Conservation (phyloP, 2,113 vertebrate genomes). For the Eulemur macaco region DNA sequence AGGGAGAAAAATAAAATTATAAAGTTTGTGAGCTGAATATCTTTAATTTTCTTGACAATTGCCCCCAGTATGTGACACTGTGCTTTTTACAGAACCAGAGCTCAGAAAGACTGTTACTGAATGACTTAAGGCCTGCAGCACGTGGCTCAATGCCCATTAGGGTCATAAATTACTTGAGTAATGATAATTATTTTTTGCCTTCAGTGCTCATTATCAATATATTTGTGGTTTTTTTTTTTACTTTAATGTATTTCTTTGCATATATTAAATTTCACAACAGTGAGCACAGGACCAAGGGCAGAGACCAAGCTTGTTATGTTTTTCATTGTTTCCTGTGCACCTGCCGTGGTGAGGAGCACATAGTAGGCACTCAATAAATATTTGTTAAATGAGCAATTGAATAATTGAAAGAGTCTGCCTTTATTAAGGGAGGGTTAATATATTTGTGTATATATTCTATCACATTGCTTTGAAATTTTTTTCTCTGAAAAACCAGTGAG, state of each 20-base stretch:
- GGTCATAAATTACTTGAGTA: conserved; percentile 55
- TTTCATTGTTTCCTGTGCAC: not conserved
- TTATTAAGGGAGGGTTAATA: conserved; percentile 4
- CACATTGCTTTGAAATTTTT: conserved; percentile 5
- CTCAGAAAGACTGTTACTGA: not conserved
- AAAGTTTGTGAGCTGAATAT: not conserved
- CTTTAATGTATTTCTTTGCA: conserved; percentile 31
- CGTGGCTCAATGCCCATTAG: not conserved
- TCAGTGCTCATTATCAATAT: conserved; percentile 57
- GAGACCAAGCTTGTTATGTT: not conserved
- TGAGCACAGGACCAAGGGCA: not conserved
- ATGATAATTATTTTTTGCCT: conserved; percentile 62
- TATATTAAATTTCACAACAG: conserved; percentile 20
- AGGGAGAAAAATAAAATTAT: conserved; percentile 14
- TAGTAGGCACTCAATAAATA: conserved; percentile 8
- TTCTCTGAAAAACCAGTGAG: not conserved
- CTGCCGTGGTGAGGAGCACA: not conserved
- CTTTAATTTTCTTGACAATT: conserved; percentile 34
- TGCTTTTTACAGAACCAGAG: conserved; percentile 4
- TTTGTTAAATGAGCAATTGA: conserved; percentile 32
- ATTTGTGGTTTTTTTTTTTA: conserved; percentile 39
- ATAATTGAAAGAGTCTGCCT: conserved; percentile 27
- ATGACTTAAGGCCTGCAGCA: not conserved
- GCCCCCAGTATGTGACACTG: not conserved
- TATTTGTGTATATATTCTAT: not conserved